Evolutionary conservation across 2,113 vertebrate species (phyloP).

Genomic region (Myocastor coypus): DNA sequence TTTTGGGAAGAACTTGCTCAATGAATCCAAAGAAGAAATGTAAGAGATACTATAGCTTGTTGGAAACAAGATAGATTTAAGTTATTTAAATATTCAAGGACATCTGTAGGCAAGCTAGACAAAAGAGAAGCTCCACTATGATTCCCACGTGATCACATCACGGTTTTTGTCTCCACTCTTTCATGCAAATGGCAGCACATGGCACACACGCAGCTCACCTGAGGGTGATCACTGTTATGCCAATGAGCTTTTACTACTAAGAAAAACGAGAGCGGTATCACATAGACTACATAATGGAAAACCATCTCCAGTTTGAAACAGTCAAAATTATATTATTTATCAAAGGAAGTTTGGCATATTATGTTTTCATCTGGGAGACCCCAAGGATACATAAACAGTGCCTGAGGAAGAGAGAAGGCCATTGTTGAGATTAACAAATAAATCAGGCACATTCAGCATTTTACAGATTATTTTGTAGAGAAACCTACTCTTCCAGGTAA

Average conservation of each 20-base stretch:
- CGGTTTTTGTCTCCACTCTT: not conserved
- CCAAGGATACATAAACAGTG: not conserved
- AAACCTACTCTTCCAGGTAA: conserved; percentile 46
- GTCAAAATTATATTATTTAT: conserved; percentile 2
- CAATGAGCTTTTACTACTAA: not conserved
- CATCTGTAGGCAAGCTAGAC: not conserved
- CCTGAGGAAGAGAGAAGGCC: not conserved
- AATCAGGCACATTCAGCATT: not conserved
- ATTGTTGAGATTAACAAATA: conserved; percentile 28
- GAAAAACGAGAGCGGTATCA: not conserved
- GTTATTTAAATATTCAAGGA: conserved; percentile 49
- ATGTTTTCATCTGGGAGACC: not conserved
- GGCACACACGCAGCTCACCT: not conserved
- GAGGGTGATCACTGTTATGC: not conserved
- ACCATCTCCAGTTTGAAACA: not conserved
- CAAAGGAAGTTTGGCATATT: conserved; percentile 43
- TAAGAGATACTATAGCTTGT: not conserved
- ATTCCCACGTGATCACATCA: not conserved
- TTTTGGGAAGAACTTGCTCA: not conserved
- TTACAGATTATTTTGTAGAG: conserved; percentile 31
- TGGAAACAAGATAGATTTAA: not conserved
- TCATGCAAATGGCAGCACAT: not conserved
- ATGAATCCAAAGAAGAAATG: conserved; percentile 23
- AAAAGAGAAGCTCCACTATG: conserved; percentile 27
- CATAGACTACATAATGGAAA: not conserved